A percentile compares a stretch with the other conserved stretches of the same genome.
Evolutionary conservation across 2,797 vertebrate species (phyloP).

Genomic region (Dermochelys coriacea): DNA sequence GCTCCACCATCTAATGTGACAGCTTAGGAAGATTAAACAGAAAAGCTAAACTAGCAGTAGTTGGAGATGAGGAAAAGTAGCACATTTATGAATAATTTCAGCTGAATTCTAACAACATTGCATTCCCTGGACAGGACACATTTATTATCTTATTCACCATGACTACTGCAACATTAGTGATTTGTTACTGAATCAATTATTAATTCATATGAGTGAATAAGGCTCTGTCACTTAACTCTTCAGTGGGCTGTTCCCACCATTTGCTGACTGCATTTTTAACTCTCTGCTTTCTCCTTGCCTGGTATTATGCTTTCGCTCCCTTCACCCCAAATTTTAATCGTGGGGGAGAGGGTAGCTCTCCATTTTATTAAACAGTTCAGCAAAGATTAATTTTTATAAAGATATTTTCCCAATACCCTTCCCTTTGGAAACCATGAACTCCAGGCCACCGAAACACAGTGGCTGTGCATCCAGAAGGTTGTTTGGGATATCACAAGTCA

Average conservation of each 20-base stretch:
- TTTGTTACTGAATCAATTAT: constrained; percentile 88
- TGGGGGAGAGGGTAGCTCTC: not conserved
- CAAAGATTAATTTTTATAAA: not conserved
- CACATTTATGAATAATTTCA: constrained; percentile 87
- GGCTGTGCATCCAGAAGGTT: not conserved
- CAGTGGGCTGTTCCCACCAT: constrained; percentile 8
- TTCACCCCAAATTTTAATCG: not conserved
- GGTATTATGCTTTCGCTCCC: not conserved
- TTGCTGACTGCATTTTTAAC: constrained; percentile 20
- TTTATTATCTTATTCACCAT: constrained; percentile 86
- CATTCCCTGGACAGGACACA: constrained; percentile 85
- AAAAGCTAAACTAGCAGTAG: constrained; percentile 82
- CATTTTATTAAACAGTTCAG: not conserved
- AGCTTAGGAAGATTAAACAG: constrained; percentile 85
- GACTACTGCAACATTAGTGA: constrained; percentile 87
- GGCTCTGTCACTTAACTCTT: constrained; percentile 82
- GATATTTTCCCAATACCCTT: not conserved
- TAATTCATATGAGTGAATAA: constrained; percentile 82
- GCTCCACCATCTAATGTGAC: constrained; percentile 81
- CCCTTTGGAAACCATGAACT: not conserved
- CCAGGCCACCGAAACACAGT: not conserved
- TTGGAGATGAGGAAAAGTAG: constrained; percentile 82
- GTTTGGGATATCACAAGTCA: not conserved
- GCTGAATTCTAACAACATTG: constrained; percentile 85
- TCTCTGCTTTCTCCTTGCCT: not conserved